These are phyloP conservation scores for Siniperca knerii DNA, from an alignment of 2,113 vertebrate genomes.

Conservation along the genomic window DNA sequence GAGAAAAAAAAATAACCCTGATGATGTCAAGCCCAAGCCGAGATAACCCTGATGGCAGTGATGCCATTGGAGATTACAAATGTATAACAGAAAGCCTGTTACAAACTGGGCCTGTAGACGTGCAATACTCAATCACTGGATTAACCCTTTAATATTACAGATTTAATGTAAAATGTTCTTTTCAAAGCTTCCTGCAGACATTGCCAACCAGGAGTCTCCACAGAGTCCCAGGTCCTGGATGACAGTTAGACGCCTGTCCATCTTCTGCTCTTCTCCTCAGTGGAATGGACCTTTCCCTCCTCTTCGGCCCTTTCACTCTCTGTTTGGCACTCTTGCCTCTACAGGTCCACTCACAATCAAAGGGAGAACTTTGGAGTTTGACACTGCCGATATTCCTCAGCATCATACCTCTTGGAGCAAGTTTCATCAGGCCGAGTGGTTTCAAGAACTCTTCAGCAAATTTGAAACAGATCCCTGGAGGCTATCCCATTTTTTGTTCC, in stretches of 20 bases:
- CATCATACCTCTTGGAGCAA: slow-evolving; percentile 62
- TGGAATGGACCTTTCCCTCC: slow-evolving; percentile 46
- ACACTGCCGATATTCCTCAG: slow-evolving; percentile 64
- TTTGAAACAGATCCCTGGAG: slow-evolving; percentile 51
- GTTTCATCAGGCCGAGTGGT: slow-evolving; percentile 62
- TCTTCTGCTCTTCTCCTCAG: slow-evolving; percentile 13
- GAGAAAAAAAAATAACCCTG: too few species aligned
- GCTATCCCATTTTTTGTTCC: slow-evolving; percentile 24
- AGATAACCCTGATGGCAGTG: too few species aligned
- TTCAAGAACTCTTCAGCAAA: slow-evolving; percentile 57
- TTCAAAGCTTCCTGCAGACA: slow-evolving; percentile 38
- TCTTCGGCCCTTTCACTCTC: slow-evolving; percentile 31
- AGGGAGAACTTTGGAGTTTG: slow-evolving; percentile 54
- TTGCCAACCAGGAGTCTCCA: slow-evolving; percentile 45
- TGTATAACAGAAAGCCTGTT: too few species aligned
- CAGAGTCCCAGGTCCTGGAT: slow-evolving; percentile 59
- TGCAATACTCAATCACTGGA: background rate
- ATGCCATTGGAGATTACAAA: too few species aligned
- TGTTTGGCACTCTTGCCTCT: slow-evolving; percentile 41
- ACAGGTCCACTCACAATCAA: slow-evolving; percentile 56
- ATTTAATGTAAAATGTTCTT: slow-evolving; percentile 36
- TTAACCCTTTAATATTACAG: background rate
- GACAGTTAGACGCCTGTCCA: slow-evolving; percentile 34
- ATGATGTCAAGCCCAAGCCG: too few species aligned
- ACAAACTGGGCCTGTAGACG: background rate